phyloP scores from a whole-genome alignment of 1,140 invertebrate species.

The Hycleus phaleratus region DNA sequence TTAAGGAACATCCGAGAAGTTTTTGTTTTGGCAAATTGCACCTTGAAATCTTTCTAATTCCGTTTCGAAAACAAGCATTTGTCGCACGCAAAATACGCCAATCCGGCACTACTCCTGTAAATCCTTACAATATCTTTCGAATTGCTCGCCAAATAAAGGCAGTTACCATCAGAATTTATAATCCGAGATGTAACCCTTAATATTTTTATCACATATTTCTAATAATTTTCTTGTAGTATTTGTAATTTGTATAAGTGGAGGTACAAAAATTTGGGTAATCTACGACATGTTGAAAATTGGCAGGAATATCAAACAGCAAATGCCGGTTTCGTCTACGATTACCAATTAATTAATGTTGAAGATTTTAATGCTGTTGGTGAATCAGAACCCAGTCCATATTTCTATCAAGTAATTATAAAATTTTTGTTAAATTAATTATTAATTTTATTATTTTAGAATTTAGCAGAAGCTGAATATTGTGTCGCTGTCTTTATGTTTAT shows the following conservation, averaged over 20 bases:
- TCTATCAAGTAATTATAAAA: constrained; percentile 73
- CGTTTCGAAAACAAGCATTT: no score
- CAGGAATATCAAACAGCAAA: constrained; percentile 86
- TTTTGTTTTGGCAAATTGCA: no score
- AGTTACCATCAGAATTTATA: no score
- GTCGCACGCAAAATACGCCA: no score
- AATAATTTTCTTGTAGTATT: constrained; percentile 53
- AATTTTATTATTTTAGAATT: constrained; percentile 59
- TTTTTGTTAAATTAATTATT: background rate
- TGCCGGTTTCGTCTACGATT: constrained; percentile 87
- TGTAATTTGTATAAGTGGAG: constrained; percentile 96
- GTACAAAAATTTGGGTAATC: constrained; percentile 90
- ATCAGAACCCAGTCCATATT: constrained; percentile 95
- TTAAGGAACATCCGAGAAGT: no score
- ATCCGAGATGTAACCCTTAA: background rate
- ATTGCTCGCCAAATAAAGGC: no score
- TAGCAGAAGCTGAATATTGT: constrained; percentile 97
- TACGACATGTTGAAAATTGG: constrained; percentile 75
- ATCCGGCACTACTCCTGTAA: no score
- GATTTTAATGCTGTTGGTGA: constrained; percentile 97
- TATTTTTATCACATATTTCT: background rate
- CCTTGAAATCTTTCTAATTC: no score
- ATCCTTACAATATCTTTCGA: no score
- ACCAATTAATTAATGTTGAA: constrained; percentile 93
- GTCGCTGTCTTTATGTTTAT: constrained; percentile 99